phyloP scores from a whole-genome alignment of 2,797 vertebrate species.

The Aselliscus stoliczkanus region DNA sequence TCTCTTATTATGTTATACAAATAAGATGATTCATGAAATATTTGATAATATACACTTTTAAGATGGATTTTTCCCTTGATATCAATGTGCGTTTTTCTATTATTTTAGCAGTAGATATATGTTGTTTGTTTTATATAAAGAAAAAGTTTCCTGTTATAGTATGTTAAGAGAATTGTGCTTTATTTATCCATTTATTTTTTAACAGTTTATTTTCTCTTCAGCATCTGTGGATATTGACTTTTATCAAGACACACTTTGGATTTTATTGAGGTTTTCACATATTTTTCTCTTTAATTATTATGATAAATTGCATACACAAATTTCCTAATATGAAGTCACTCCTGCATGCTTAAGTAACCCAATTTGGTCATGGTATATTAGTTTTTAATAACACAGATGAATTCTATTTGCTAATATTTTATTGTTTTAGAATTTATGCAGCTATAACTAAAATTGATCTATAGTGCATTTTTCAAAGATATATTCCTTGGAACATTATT shows the following conservation, averaged over 20 bases:
- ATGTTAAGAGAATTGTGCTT: neutral
- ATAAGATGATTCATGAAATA: neutral
- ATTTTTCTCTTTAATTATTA: conserved; percentile 30
- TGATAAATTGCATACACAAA: neutral
- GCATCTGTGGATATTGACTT: neutral
- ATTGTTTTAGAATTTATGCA: conserved; percentile 28
- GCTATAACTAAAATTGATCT: neutral
- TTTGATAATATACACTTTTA: neutral
- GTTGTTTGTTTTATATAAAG: neutral
- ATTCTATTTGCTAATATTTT: conserved; percentile 52
- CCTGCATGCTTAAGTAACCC: conserved; percentile 16
- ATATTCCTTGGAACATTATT: neutral
- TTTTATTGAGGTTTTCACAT: neutral
- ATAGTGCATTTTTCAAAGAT: neutral
- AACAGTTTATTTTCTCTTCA: neutral
- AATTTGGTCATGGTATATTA: conserved; percentile 37
- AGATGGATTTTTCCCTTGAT: neutral
- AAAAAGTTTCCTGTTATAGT: neutral
- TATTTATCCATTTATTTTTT: neutral
- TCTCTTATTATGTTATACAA: neutral
- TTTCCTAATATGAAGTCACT: conserved; percentile 40
- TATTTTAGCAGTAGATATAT: neutral
- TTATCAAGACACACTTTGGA: neutral
- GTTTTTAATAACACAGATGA: conserved; percentile 48
- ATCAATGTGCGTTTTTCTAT: neutral